Evolutionary conservation across 2,888 invertebrate genomes (phyloP).

Genomic region (Uloborus plumipes): DNA sequence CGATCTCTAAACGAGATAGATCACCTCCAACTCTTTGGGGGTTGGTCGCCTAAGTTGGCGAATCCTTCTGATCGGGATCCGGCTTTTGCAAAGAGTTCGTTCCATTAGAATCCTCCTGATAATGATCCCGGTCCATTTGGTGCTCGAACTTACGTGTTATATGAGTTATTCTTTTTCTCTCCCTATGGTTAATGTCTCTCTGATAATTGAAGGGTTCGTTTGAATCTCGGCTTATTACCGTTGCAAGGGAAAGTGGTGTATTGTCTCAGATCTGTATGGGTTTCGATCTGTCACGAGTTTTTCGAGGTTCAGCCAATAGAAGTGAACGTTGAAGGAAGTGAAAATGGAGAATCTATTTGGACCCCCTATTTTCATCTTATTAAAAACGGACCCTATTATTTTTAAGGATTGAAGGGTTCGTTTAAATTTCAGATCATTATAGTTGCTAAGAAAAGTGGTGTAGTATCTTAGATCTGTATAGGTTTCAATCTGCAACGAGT

Average conservation of each 20-base stretch:
- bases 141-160: slow-evolving; percentile 30
- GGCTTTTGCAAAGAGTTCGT: slow-evolving; percentile 21
- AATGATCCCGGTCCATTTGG: slow-evolving; percentile 29
- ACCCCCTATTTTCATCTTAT: no score
- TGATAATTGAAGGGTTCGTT: slow-evolving; percentile 53
- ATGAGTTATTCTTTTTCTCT: slow-evolving; percentile 34
- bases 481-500: no score
- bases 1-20: slow-evolving; percentile 39
- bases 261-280: no score
- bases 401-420: slow-evolving; percentile 43
- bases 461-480: no score
- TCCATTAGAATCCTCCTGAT: slow-evolving; percentile 40
- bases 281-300: no score
- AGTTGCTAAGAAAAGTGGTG: background rate
- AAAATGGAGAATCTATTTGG: no score
- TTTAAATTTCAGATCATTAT: background rate
- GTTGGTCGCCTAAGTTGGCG: background rate
- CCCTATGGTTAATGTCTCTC: slow-evolving; percentile 30
- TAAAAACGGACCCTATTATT: no score
- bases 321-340: no score
- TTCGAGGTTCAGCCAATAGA: no score
- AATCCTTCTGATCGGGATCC: slow-evolving; percentile 26
- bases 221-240: background rate
- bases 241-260: slow-evolving; percentile 3
- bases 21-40: background rate